Evolutionary conservation across 2,797 vertebrate species (phyloP), one percentile per base, ranked within the genome.

Genomic region (Oreortyx pictus): DNA sequence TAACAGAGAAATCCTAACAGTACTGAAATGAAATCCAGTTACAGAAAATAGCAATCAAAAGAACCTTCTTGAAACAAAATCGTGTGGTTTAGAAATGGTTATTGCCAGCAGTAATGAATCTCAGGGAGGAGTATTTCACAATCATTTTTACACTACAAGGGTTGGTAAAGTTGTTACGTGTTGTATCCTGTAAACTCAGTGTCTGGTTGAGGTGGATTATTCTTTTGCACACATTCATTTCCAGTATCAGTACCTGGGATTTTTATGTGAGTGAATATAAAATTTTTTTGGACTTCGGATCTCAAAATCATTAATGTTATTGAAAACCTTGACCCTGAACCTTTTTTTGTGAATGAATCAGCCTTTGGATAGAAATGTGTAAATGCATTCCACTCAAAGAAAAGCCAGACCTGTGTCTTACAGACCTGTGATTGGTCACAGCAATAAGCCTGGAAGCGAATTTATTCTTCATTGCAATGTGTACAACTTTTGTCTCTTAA

Each of bases 271-370:
- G 24, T 14, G 74, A 88, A 68, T 7, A 71, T 12, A 77, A 88
- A 82, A 82, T 39, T 75, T 0, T 0, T 75, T 83, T 89, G 72
- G 49, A 68, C 9, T 24, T 68, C 41, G 16, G 27, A 85, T 90
- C 37, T 92, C 73, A 82, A 92, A 91, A 93, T 84, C 65, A 65
- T 60, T 41, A 77, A 25, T 54, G 29, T 35, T 88, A 74, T 81
- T 72, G 54, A 92, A 94, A 92, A 81, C 7, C 19, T 80, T 79
- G 67, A 71, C 23, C 24, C n/a, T 65, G 47, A 27, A 84, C 35
- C 16, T 61, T 52, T 95, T 88, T 87, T 87, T 20, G 11, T 59
- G 77, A 89, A 59, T 66, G 49, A 81, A 66, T 75, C 54, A 72
- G 35, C 6, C 1, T 67, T 87, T 78, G 43, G 25, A 70, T 84